Evolutionary conservation across 23 tunicate species (phyloP).

Genomic region (Halocynthia aurantium): DNA sequence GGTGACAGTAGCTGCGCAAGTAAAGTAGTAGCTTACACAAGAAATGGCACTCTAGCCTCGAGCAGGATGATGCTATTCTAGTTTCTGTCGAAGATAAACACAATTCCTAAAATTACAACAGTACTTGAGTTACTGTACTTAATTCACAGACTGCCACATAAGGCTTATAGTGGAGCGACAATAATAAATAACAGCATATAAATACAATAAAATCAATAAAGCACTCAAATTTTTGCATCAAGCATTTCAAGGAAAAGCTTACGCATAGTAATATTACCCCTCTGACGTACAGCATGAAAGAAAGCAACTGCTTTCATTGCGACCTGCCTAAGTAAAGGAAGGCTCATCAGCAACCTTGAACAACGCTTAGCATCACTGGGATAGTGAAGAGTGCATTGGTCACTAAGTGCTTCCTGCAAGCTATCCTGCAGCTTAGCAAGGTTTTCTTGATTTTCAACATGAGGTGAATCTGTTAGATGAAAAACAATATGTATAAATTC

Average conservation of each 20-base stretch:
- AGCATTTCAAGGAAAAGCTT: conserved; percentile 89
- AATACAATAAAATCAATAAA: not conserved
- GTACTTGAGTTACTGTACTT: no score
- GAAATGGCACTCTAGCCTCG: no score
- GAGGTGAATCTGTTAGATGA: conserved; percentile 48
- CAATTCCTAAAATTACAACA: no score
- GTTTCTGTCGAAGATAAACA: no score
- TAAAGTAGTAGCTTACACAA: no score
- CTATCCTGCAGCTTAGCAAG: conserved; percentile 46
- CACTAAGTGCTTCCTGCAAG: conserved; percentile 51
- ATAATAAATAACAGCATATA: no score
- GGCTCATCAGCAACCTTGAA: conserved; percentile 63
- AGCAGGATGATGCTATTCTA: no score
- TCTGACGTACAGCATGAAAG: conserved; percentile 59
- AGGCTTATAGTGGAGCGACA: no score
- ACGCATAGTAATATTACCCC: conserved; percentile 62
- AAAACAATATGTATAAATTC: no score
- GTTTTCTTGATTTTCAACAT: conserved; percentile 45
- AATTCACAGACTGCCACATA: no score
- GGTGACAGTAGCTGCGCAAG: no score
- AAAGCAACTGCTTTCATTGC: conserved; percentile 69
- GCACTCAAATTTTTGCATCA: conserved; percentile 64
- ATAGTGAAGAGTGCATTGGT: conserved; percentile 8
- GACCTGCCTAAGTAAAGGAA: conserved; percentile 60
- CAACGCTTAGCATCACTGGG: conserved; percentile 36